A percentile compares a stretch with the other conserved stretches of the same genome.
phyloP scores from a whole-genome alignment of 2,888 invertebrate genomes.

The Brachylomia viminalis region DNA sequence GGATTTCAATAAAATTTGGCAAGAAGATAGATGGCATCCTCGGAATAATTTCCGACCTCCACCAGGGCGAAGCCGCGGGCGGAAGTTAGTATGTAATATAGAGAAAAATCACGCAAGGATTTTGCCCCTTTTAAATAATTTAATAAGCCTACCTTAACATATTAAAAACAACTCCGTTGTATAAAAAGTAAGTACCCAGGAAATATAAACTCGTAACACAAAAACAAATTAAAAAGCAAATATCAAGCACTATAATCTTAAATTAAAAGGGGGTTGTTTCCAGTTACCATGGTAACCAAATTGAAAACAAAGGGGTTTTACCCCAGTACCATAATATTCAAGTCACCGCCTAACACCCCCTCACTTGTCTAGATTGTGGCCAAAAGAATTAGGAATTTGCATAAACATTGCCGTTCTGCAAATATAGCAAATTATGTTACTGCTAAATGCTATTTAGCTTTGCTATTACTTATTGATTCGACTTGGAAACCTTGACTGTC shows the following conservation, averaged over 20 bases:
- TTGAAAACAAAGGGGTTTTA: slow-evolving; percentile 75
- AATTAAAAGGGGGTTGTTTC: slow-evolving; percentile 54
- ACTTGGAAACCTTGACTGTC: slow-evolving; percentile 37
- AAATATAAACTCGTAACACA: slow-evolving; percentile 23
- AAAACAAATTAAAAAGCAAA: slow-evolving; percentile 48
- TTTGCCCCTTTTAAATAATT: background rate
- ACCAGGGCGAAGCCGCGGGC: no score
- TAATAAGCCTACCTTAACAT: slow-evolving; percentile 20
- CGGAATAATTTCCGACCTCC: no score
- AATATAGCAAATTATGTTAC: slow-evolving; percentile 33
- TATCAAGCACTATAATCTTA: slow-evolving; percentile 52
- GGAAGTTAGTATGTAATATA: background rate
- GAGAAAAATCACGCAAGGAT: slow-evolving; percentile 14
- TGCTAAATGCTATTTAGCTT: slow-evolving; percentile 18
- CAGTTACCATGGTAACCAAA: slow-evolving; percentile 64
- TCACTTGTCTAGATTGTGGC: slow-evolving; percentile 42
- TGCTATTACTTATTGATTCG: slow-evolving; percentile 39
- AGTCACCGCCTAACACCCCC: slow-evolving; percentile 39
- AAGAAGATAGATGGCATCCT: no score
- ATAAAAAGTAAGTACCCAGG: background rate
- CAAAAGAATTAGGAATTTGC: slow-evolving; percentile 63
- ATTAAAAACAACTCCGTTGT: background rate
- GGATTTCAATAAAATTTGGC: no score
- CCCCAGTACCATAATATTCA: slow-evolving; percentile 65
- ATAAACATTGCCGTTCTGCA: slow-evolving; percentile 57